Conservation (phyloP, 2,797 vertebrate genomes). For the Hippoglossus hippoglossus region DNA sequence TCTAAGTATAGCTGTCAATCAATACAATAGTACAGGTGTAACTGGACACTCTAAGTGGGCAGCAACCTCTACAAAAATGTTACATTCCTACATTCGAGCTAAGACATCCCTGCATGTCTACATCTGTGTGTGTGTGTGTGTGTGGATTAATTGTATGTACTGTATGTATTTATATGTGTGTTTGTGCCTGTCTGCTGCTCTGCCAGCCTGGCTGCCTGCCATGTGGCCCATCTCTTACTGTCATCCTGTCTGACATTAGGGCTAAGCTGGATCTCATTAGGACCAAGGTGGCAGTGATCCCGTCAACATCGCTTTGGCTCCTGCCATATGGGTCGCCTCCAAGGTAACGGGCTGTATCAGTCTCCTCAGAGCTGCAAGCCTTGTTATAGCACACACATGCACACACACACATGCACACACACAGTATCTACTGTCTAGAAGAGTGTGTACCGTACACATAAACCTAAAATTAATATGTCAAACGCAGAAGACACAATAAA, state of each 20-base stretch:
- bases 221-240: conserved; percentile 81
- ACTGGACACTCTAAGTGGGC: conserved; percentile 41
- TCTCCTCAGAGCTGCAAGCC: conserved; percentile 66
- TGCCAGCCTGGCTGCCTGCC: conserved; percentile 64
- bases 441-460: conserved; percentile 30
- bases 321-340: conserved; percentile 82
- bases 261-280: conserved; percentile 87
- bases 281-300: conserved; percentile 85
- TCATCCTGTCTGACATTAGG: conserved; percentile 84
- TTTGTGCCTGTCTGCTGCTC: conserved; percentile 42
- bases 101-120: conserved; percentile 21
- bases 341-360: conserved; percentile 77
- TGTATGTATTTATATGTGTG: conserved; percentile 10
- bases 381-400: conserved; percentile 63
- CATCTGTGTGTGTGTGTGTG: conserved; percentile 7
- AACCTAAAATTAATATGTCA: conserved; percentile 56
- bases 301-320: conserved; percentile 81
- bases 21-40: conserved; percentile 55
- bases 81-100: conserved; percentile 18
- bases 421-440: conserved; percentile 46
- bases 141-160: conserved; percentile 6
- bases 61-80: conserved; percentile 21
- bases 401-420: conserved; percentile 52
- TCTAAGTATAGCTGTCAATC: conserved; percentile 62
- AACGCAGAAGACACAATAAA: conserved; percentile 25